A percentile compares a stretch with the other conserved stretches of the same genome.
Conservation (phyloP, 2,888 invertebrate species). For the Poecilus cupreus region DNA sequence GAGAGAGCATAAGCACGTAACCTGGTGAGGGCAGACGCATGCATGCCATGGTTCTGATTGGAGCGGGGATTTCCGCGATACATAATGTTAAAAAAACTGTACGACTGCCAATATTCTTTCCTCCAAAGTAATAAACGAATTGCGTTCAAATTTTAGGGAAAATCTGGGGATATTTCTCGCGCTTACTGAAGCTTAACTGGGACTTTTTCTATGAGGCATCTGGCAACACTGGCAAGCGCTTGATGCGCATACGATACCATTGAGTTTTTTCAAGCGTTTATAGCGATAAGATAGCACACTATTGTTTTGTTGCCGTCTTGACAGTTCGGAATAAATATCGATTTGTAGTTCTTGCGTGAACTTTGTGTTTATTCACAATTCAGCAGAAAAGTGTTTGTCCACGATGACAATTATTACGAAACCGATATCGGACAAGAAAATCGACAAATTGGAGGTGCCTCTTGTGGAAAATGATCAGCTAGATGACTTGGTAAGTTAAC, state of each 20-base stretch:
- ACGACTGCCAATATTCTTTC: too few species aligned
- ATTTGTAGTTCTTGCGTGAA: slow-evolving; percentile 42
- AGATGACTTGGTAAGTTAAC: slow-evolving; percentile 69
- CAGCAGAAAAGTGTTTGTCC: slow-evolving; percentile 58
- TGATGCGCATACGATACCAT: not conserved
- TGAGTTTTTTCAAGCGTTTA: not conserved
- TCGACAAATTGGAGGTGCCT: slow-evolving; percentile 80
- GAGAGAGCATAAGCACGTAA: too few species aligned
- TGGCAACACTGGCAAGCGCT: too few species aligned
- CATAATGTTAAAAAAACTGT: too few species aligned
- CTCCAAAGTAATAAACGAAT: too few species aligned
- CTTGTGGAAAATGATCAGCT: slow-evolving; percentile 76
- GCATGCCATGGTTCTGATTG: too few species aligned
- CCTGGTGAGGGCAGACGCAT: too few species aligned
- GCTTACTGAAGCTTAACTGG: too few species aligned
- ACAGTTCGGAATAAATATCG: slow-evolving; percentile 54
- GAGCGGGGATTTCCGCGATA: too few species aligned
- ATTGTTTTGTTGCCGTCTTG: slow-evolving; percentile 53
- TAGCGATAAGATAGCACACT: slow-evolving; percentile 26
- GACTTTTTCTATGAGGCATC: too few species aligned
- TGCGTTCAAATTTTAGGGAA: too few species aligned
- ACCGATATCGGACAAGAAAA: slow-evolving; percentile 82
- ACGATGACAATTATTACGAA: slow-evolving; percentile 89
- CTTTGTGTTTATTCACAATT: slow-evolving; percentile 49
- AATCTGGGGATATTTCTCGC: too few species aligned